Base-by-base conservation (phyloP, 2,888 invertebrate genomes). In the Meta bourneti region DNA sequence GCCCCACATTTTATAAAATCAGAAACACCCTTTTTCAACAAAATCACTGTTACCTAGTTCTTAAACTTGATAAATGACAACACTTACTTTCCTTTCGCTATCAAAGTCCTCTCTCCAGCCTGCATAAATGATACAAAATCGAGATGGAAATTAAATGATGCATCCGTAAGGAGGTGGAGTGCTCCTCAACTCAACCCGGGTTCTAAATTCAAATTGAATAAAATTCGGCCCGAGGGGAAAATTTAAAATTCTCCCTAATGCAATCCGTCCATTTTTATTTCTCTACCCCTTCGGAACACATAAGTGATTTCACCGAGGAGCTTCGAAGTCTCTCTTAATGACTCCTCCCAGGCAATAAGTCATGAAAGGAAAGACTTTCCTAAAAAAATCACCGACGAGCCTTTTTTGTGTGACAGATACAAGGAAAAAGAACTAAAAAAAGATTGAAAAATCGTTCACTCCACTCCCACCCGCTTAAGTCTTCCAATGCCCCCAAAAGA, bases 401-500 rank as follows among this genome's bases (percentile, higher is more conserved):
- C 20, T 34, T 61, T 13, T 79, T 7, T 9, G 69, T 75, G 84
- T 84, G 84, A 84, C 84, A 84, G 74, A 54, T 54, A 61, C 19
- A 20, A 19, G n/a, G 9, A 79, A 52, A 51, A 52, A 79, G 61
- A 61, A 61, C 51, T 52, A 48, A 49, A 34, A 74, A 78, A 90
- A 83, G 89, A 84, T 90, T 90, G 89, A 90, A 90, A 84, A 84
- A 90, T 89, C 49, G 82, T 70, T 61, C 54, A 4, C 72, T 69
- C 69, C 19, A 34, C 80, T 61, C 69, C 69, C 34, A 34, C 34
- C 34, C 4, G 1, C 34, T n/a, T 34, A 34, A 34, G 34, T 20
- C 48, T 20, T 11, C 48, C 20, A 74, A 20, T 34, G 20, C 20
- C 13, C 48, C 13, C 72, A 13, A 87, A 72, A 72, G 16, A 51